phyloP scores from a whole-genome alignment of 2,113 vertebrate species.

The Setophaga coronata region DNA sequence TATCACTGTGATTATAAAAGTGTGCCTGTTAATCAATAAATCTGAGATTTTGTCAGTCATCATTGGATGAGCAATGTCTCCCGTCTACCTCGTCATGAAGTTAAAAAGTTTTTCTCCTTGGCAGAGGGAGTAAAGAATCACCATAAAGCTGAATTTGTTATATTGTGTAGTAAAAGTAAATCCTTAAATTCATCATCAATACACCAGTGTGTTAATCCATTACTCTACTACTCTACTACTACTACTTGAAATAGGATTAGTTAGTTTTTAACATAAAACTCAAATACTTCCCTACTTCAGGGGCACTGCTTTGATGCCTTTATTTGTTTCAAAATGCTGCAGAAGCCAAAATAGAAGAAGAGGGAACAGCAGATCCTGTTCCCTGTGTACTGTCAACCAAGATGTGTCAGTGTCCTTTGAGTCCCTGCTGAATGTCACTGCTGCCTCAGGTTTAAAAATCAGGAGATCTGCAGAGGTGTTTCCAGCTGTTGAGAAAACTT shows the following conservation, averaged over 20 bases:
- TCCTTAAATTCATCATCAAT: neutral
- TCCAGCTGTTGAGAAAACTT: neutral
- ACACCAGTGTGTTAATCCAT: neutral
- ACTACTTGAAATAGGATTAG: neutral
- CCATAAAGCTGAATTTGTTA: neutral
- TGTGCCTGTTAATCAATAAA: too few species aligned
- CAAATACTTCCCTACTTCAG: neutral
- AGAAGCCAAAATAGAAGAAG: neutral
- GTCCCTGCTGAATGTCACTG: neutral
- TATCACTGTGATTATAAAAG: too few species aligned
- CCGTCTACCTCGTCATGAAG: neutral
- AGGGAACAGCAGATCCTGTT: neutral
- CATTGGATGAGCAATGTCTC: too few species aligned
- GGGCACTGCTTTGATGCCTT: neutral
- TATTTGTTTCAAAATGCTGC: constrained; percentile 34
- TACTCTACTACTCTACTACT: too few species aligned
- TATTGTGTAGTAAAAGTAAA: neutral
- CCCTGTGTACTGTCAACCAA: neutral
- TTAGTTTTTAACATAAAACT: neutral
- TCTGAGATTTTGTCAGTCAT: too few species aligned
- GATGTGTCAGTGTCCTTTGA: neutral
- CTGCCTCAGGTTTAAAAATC: neutral
- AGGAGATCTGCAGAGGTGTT: neutral
- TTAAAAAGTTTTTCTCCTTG: neutral
- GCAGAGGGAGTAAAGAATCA: neutral